A percentile compares a stretch with the other conserved stretches of the same genome.
These are phyloP conservation scores for Leptocoma aspasia DNA, from an alignment of 2,113 vertebrate genomes.

Conservation along the genomic window DNA sequence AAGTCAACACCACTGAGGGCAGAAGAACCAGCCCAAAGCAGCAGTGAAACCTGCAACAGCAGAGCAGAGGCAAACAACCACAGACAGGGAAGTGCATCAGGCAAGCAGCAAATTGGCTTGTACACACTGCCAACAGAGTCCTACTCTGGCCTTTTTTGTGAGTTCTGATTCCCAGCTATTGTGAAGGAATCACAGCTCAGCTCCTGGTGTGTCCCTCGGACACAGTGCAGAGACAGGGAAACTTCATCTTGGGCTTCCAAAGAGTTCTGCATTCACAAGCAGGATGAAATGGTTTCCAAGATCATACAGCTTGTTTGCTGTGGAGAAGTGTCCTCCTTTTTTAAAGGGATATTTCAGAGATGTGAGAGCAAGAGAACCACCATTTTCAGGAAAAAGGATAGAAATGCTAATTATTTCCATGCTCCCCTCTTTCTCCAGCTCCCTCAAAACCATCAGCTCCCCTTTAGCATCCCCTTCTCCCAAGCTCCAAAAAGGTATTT, in stretches of 20 bases:
- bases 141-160: background rate
- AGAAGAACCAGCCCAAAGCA: background rate
- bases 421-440: background rate
- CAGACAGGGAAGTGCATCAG: background rate
- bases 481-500: background rate
- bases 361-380: background rate
- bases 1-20: background rate
- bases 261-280: background rate
- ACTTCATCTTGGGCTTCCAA: background rate
- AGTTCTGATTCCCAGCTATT: background rate
- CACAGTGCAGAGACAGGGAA: background rate
- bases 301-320: background rate
- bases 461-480: background rate
- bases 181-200: background rate
- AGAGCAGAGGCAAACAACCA: background rate
- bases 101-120: background rate
- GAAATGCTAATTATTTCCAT: background rate
- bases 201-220: background rate
- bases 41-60: background rate
- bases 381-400: background rate
- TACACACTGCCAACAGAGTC: background rate
- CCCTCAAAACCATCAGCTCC: background rate
- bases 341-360: background rate
- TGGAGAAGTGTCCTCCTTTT: background rate
- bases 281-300: background rate